Conservation (phyloP, 2,888 invertebrate species). For the Cantharis flavilabris region DNA sequence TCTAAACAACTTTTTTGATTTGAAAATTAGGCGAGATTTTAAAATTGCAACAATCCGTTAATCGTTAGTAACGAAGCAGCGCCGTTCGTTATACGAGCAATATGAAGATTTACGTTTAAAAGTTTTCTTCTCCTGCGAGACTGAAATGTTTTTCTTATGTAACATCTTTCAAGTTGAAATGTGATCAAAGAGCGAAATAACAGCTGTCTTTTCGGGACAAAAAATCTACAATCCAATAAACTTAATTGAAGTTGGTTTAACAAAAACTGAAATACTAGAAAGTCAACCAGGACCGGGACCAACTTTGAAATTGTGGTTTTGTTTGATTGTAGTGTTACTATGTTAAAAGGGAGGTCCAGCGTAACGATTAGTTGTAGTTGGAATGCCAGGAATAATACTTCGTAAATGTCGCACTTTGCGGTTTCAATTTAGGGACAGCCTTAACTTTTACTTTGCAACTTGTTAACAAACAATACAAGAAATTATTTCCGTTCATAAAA, state of each 20-base stretch:
- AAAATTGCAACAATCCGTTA: background rate
- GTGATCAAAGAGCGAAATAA: slow-evolving; percentile 3
- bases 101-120: background rate
- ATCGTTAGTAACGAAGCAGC: background rate
- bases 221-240: slow-evolving; percentile 9
- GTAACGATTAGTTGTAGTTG: slow-evolving; percentile 14
- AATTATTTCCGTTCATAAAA: background rate
- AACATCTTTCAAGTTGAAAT: background rate
- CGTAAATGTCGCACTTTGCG: slow-evolving; percentile 9
- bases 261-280: slow-evolving; percentile 3
- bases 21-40: background rate
- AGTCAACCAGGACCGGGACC: slow-evolving; percentile 3
- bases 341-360: slow-evolving; percentile 9
- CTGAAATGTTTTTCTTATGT: background rate
- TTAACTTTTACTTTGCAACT: background rate
- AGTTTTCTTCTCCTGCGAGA: background rate
- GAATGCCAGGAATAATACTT: background rate
- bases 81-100: background rate
- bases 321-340: slow-evolving; percentile 16
- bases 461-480: background rate
- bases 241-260: slow-evolving; percentile 19
- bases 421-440: background rate
- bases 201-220: background rate
- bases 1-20: background rate
- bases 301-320: slow-evolving; percentile 14